A percentile compares a stretch with the other conserved stretches of the same genome.
phyloP scores from a whole-genome alignment of 2,113 vertebrate species.

The Tricholaema leucomelas region DNA sequence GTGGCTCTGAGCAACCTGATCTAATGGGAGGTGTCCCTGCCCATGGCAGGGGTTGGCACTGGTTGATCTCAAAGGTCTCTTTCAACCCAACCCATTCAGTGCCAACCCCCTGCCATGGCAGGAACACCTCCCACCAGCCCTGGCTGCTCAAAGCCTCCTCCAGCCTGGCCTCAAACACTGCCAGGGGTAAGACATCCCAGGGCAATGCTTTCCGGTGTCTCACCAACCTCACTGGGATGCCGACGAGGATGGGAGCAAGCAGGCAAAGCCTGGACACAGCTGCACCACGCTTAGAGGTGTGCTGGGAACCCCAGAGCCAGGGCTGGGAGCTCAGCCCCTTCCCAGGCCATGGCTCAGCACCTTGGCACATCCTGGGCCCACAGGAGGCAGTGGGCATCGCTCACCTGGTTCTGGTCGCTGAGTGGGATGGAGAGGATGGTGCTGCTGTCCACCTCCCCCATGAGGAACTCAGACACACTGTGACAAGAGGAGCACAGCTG shows the following conservation, averaged over 20 bases:
- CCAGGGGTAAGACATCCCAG: no score
- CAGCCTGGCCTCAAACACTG: no score
- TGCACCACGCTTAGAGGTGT: fast-evolving
- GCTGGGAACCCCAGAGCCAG: background rate
- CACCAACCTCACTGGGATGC: background rate
- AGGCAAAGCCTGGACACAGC: background rate
- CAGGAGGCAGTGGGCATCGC: background rate
- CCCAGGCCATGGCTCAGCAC: background rate
- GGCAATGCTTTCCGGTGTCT: no score
- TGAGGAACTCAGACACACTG: conserved; percentile 93
- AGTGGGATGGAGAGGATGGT: conserved; percentile 90
- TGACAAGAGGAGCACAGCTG: background rate
- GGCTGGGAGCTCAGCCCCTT: background rate
- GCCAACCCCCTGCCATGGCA: no score
- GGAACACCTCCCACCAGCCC: no score
- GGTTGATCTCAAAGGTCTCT: no score
- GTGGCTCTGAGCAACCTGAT: no score
- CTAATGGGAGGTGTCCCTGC: no score
- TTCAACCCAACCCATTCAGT: no score
- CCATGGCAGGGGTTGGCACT: no score
- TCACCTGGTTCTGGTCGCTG: conserved; percentile 90
- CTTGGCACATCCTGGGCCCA: fast-evolving
- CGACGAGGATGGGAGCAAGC: background rate
- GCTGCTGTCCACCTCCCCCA: conserved; percentile 97
- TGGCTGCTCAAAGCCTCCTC: no score